A percentile compares a stretch with the other conserved stretches of the same genome.
phyloP scores from a whole-genome alignment of 2,797 vertebrate species.

The Acridotheres tristis region DNA sequence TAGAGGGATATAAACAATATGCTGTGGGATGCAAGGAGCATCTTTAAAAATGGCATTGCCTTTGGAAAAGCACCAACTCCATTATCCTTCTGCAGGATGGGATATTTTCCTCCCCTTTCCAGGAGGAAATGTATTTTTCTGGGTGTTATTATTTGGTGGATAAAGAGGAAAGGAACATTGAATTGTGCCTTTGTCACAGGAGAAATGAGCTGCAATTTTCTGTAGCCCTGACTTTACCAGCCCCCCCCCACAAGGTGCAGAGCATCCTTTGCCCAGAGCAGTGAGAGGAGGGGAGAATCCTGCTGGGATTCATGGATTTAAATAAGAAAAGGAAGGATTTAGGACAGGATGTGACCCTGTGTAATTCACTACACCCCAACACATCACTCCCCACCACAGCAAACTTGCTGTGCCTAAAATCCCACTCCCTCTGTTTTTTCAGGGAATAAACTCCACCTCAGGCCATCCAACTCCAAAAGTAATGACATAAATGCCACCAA shows the following conservation, averaged over 20 bases:
- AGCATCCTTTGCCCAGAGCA: background rate
- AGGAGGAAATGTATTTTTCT: background rate
- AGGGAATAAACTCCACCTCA: background rate
- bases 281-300: background rate
- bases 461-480: background rate
- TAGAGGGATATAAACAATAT: constrained; percentile 38
- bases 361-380: background rate
- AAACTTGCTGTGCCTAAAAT: background rate
- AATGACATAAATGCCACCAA: background rate
- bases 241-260: background rate
- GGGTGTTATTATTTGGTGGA: background rate
- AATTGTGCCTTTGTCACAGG: background rate
- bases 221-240: background rate
- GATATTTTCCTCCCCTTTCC: background rate
- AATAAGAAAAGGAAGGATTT: background rate
- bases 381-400: background rate
- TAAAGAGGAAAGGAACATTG: background rate
- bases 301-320: background rate
- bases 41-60: background rate
- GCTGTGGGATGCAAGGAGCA: background rate
- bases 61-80: constrained; percentile 19
- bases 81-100: background rate
- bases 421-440: background rate
- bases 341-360: background rate
- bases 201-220: background rate